A percentile compares a stretch with the other conserved stretches of the same genome.
Conservation (phyloP, 1,140 invertebrate species). For the Papilio glaucus region DNA sequence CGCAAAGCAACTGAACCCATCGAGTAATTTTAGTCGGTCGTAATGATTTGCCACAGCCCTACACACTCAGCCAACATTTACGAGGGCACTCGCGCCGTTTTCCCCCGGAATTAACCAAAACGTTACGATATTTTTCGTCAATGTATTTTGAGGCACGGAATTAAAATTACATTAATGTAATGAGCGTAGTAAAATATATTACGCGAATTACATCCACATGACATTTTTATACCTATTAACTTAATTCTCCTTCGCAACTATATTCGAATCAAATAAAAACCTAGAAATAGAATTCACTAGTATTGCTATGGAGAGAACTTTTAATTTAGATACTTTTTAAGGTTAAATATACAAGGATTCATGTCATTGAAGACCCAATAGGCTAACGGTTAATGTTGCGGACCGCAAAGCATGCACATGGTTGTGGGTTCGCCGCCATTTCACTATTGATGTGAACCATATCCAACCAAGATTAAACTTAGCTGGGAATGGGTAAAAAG, state of each 20-base stretch:
- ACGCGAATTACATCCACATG: constrained; percentile 8
- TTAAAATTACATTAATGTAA: constrained; percentile 37
- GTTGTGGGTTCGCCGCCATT: too few relatives aligned
- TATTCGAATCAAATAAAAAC: neutral
- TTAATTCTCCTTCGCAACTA: neutral
- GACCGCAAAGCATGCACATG: too few relatives aligned
- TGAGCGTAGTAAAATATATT: constrained; percentile 20
- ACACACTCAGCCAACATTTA: constrained; percentile 33
- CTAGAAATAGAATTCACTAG: too few relatives aligned
- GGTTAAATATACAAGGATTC: too few relatives aligned
- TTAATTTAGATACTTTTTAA: too few relatives aligned
- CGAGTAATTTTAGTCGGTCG: constrained; percentile 31
- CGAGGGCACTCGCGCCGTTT: constrained; percentile 35
- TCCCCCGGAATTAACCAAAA: constrained; percentile 30
- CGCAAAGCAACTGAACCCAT: constrained; percentile 6
- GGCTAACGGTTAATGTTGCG: too few relatives aligned
- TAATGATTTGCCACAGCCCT: constrained; percentile 36
- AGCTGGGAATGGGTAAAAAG: too few relatives aligned
- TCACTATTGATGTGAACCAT: too few relatives aligned
- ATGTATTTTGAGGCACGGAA: constrained; percentile 37
- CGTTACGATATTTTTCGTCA: constrained; percentile 29
- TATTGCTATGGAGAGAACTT: too few relatives aligned
- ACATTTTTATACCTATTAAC: constrained; percentile 7
- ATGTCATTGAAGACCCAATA: too few relatives aligned
- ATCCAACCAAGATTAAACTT: too few relatives aligned